phyloP scores from a whole-genome alignment of 2,888 invertebrate species.

The Crepidodera aurea region DNA sequence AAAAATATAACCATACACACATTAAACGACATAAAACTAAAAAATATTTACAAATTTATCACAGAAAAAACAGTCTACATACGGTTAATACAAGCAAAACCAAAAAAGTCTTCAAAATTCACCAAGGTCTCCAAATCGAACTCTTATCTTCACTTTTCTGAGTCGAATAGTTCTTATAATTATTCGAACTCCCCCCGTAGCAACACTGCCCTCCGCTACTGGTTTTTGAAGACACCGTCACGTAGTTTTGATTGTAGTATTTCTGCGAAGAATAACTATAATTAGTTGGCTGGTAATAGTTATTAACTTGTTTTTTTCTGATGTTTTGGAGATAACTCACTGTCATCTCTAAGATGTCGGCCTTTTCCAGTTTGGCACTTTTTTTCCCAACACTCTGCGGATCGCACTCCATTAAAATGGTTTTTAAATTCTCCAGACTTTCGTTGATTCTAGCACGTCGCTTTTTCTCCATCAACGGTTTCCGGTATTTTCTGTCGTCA shows the following conservation, averaged over 20 bases:
- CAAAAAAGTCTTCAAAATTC: not conserved
- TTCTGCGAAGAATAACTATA: slow-evolving; percentile 16
- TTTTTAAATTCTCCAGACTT: slow-evolving; percentile 43
- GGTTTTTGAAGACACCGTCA: slow-evolving; percentile 18
- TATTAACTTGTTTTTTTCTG: slow-evolving; percentile 6
- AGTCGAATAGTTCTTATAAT: slow-evolving; percentile 5
- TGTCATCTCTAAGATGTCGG: slow-evolving; percentile 47
- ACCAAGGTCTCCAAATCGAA: slow-evolving; percentile 33
- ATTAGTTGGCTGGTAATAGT: slow-evolving; percentile 15
- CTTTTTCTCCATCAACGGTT: slow-evolving; percentile 48
- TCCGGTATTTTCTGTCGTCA: slow-evolving; percentile 38
- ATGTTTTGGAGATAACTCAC: slow-evolving; percentile 61
- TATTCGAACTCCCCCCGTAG: slow-evolving; percentile 25
- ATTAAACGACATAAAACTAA: not conserved
- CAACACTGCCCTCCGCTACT: slow-evolving; percentile 21
- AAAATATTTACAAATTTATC: slow-evolving; percentile 10
- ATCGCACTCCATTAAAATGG: slow-evolving; percentile 42
- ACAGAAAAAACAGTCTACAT: slow-evolving; percentile 5
- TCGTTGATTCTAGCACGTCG: slow-evolving; percentile 47
- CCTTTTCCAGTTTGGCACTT: slow-evolving; percentile 45
- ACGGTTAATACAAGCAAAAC: not conserved
- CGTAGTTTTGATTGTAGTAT: slow-evolving; percentile 19
- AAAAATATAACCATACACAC: not conserved
- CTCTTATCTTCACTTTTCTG: slow-evolving; percentile 16
- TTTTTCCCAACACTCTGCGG: slow-evolving; percentile 38